Percentiles rank a stretch among this genome's conserved stretches.
Conservation (phyloP, 2,113 vertebrate species). For the Helogale parvula region DNA sequence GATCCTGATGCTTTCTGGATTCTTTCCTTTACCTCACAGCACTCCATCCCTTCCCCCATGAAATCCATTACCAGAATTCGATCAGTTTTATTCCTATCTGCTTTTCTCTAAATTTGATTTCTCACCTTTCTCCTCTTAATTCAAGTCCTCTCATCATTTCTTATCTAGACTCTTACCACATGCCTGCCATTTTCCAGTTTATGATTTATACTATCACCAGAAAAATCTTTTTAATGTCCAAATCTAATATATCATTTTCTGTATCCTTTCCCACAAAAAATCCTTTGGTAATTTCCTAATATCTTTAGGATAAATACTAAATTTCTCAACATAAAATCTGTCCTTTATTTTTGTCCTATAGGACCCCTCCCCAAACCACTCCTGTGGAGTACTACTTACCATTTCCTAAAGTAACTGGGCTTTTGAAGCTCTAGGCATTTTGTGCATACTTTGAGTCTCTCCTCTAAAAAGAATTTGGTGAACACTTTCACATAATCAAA, state of each 20-base stretch:
- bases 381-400: not conserved
- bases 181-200: not conserved
- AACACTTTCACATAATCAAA: not conserved
- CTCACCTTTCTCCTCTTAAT: not conserved
- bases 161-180: not conserved
- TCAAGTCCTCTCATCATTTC: not conserved
- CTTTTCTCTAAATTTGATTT: not conserved
- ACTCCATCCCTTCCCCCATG: too few species aligned
- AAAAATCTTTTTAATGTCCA: not conserved
- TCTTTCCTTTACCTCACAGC: not conserved
- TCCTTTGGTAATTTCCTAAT: not conserved
- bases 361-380: not conserved
- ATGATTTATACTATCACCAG: not conserved
- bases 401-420: not conserved
- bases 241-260: constrained; percentile 1
- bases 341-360: not conserved
- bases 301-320: not conserved
- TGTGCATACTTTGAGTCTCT: not conserved
- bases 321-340: not conserved
- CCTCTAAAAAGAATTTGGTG: not conserved
- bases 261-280: not conserved
- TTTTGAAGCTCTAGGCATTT: not conserved
- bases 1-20: not conserved
- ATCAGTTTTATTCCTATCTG: not conserved
- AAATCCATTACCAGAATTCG: not conserved